Percentiles rank a stretch among this genome's conserved stretches.
phyloP scores from a whole-genome alignment of 1,140 invertebrate species.

The Drosophila asahinai region DNA sequence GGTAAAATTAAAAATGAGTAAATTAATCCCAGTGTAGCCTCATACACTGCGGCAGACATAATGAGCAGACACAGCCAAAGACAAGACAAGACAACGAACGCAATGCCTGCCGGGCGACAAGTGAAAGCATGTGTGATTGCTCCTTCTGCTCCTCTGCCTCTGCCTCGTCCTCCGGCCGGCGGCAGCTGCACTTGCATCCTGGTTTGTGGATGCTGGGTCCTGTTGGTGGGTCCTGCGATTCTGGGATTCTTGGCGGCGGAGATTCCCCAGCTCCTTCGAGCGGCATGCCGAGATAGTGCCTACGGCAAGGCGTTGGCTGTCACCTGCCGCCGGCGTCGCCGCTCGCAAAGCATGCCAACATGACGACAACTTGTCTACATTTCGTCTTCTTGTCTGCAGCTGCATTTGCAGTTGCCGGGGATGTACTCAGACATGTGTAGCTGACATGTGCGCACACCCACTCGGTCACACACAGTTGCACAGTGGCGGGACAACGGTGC shows the following conservation, averaged over 20 bases:
- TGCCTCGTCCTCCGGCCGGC: neutral
- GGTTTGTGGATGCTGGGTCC: slow-evolving; percentile 1
- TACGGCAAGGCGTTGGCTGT: slow-evolving; percentile 64
- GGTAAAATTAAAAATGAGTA: neutral
- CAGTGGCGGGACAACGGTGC: slow-evolving; percentile 32
- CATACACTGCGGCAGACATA: slow-evolving; percentile 50
- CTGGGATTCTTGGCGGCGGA: slow-evolving; percentile 42
- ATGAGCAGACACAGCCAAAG: slow-evolving; percentile 75
- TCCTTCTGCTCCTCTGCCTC: slow-evolving; percentile 1
- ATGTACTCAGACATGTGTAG: slow-evolving; percentile 49
- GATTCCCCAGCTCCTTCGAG: slow-evolving; percentile 9
- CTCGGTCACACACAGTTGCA: slow-evolving; percentile 17
- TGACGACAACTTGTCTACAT: slow-evolving; percentile 81
- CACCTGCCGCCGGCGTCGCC: slow-evolving; percentile 72
- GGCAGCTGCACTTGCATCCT: slow-evolving; percentile 27
- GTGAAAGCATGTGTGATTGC: slow-evolving; percentile 58
- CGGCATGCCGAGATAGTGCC: slow-evolving; percentile 36
- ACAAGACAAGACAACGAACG: slow-evolving; percentile 60
- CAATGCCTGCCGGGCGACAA: slow-evolving; percentile 54
- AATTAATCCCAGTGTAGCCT: slow-evolving; percentile 1
- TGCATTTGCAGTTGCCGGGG: slow-evolving; percentile 27
- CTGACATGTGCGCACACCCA: slow-evolving; percentile 26
- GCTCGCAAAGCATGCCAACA: slow-evolving; percentile 66
- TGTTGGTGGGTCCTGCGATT: slow-evolving; percentile 12
- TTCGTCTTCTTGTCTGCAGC: slow-evolving; percentile 67